Conservation (phyloP, 2,888 invertebrate genomes). For the Hyposoter dolosus region DNA sequence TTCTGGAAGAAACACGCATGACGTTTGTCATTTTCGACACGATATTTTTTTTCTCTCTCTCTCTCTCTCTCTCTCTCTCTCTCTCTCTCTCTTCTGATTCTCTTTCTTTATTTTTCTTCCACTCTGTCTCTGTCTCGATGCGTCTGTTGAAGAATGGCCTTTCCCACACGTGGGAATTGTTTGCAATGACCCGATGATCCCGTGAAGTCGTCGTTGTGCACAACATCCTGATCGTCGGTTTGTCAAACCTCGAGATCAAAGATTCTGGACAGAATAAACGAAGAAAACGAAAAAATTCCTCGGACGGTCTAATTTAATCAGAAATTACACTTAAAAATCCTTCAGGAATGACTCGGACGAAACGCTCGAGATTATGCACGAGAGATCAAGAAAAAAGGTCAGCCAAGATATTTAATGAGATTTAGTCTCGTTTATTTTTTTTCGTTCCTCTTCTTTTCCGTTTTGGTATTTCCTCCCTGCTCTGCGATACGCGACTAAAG, state of each 20-base stretch:
- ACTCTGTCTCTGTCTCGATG: conserved; percentile 46
- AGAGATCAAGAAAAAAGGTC: conserved; percentile 48
- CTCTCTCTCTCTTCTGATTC: conserved; percentile 60
- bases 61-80: conserved; percentile 61
- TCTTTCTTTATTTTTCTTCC: conserved; percentile 66
- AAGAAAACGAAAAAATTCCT: conserved; percentile 8
- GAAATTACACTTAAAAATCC: not conserved
- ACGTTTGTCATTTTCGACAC: conserved; percentile 76
- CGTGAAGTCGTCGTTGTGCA: conserved; percentile 76
- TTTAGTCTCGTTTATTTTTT: conserved; percentile 8
- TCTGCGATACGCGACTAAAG: not conserved
- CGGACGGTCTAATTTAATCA: not conserved
- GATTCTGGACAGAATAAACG: conserved; percentile 10
- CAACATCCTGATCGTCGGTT: conserved; percentile 78
- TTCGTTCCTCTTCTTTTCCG: conserved; percentile 23
- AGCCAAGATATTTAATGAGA: conserved; percentile 34
- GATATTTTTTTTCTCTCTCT: conserved; percentile 67
- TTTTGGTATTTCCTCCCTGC: conserved; percentile 15
- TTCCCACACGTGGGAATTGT: conserved; percentile 84
- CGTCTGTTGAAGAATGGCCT: conserved; percentile 72
- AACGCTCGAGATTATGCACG: conserved; percentile 24
- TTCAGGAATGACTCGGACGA: conserved; percentile 1
- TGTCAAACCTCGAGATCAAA: conserved; percentile 36
- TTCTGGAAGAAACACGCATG: conserved; percentile 64
- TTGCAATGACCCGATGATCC: conserved; percentile 82